These are phyloP conservation scores for Spialia ferax DNA, from an alignment of 2,888 invertebrate species.

Conservation along the genomic window DNA sequence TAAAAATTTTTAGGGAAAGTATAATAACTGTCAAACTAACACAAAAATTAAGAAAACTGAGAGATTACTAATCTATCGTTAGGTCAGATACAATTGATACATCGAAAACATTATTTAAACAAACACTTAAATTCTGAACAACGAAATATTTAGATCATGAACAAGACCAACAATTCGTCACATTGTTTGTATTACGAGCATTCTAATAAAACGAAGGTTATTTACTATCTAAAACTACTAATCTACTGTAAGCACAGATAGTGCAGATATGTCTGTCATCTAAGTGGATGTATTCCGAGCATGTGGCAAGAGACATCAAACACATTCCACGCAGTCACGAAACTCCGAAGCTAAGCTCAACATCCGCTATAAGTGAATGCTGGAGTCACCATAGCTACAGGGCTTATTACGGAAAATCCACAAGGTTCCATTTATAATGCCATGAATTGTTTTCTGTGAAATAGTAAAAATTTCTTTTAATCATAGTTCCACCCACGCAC, in stretches of 20 bases:
- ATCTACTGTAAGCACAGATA: slow-evolving; percentile 6
- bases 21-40: no score
- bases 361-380: slow-evolving; percentile 24
- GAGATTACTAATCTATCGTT: neutral
- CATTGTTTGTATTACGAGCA: neutral
- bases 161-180: neutral
- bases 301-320: slow-evolving; percentile 31
- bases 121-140: no score
- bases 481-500: no score
- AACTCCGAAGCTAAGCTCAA: slow-evolving; percentile 34
- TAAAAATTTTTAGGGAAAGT: neutral
- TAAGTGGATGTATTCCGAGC: slow-evolving; percentile 28
- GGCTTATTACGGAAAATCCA: neutral
- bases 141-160: no score
- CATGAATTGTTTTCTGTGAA: neutral
- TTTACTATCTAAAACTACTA: neutral
- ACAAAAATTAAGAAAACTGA: neutral
- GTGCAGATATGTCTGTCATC: slow-evolving; percentile 30
- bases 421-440: neutral
- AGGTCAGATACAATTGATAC: neutral
- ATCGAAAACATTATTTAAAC: no score
- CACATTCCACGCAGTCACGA: slow-evolving; percentile 34
- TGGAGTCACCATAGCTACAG: neutral
- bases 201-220: neutral
- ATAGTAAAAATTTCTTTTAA: neutral